These are phyloP conservation scores for Drosophila hamatofila DNA, from an alignment of 2,888 invertebrate genomes.

Conservation along the genomic window DNA sequence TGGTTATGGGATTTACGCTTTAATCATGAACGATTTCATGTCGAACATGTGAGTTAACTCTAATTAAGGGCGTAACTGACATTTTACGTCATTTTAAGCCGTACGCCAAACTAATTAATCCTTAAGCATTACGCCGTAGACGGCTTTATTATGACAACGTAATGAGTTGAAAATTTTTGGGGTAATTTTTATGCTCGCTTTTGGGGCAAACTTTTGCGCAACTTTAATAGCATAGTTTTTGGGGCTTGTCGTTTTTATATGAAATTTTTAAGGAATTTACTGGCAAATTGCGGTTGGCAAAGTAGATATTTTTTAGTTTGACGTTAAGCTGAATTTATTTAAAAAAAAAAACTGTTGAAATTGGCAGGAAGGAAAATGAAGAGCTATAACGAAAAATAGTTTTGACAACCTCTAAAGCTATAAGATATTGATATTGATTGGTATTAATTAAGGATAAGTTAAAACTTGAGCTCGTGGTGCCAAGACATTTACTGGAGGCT, in stretches of 20 bases:
- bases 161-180: constrained; percentile 5
- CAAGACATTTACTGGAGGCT: background rate
- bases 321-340: background rate
- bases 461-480: background rate
- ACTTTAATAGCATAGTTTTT: constrained; percentile 40
- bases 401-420: background rate
- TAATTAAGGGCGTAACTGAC: constrained; percentile 36
- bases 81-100: constrained; percentile 19
- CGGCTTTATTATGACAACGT: background rate
- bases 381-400: background rate
- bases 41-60: constrained; percentile 21
- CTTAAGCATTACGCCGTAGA: background rate
- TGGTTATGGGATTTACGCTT: constrained; percentile 13
- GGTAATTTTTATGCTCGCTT: background rate
- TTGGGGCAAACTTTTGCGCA: background rate
- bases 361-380: background rate
- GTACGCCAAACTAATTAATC: constrained; percentile 28
- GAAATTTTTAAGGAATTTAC: constrained; percentile 6
- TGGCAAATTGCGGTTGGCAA: background rate
- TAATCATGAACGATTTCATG: constrained; percentile 4
- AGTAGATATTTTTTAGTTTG: background rate
- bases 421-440: background rate
- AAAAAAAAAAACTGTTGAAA: background rate
- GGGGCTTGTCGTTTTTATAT: background rate
- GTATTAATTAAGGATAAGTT: background rate